Conservation (phyloP, 1,140 invertebrate genomes). For the Pectinophora gossypiella region DNA sequence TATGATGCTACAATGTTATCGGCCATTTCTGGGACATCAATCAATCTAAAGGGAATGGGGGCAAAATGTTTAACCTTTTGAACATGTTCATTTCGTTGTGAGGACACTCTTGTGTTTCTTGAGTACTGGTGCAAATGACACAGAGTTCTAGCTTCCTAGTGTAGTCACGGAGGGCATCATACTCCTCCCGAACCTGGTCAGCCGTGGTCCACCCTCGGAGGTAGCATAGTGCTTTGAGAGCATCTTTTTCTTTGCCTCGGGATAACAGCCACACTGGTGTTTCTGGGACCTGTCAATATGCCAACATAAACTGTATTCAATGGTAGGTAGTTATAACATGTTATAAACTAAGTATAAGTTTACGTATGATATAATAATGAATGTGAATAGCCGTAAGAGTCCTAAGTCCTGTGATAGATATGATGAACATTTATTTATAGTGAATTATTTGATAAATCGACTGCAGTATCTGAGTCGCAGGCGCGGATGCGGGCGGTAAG, state of each 20-base stretch:
- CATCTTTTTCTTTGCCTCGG: constrained; percentile 68
- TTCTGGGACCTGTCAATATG: constrained; percentile 78
- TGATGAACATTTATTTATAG: no score
- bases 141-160: constrained; percentile 47
- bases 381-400: no score
- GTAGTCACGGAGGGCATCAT: constrained; percentile 53
- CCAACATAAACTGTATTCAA: no score
- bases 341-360: no score
- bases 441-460: no score
- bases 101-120: constrained; percentile 32
- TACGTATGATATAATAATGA: no score
- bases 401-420: no score
- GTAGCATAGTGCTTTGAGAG: constrained; percentile 68
- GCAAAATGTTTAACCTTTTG: constrained; percentile 31
- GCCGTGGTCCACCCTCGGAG: constrained; percentile 72
- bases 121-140: constrained; percentile 39
- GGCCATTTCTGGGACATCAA: neutral
- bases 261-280: constrained; percentile 80
- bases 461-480: no score
- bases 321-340: no score
- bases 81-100: constrained; percentile 48
- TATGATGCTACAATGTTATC: no score
- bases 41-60: neutral
- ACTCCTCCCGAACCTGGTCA: constrained; percentile 67
- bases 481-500: no score